These are phyloP conservation scores for Arion vulgaris DNA, from an alignment of 1,140 invertebrate genomes.

Conservation along the genomic window DNA sequence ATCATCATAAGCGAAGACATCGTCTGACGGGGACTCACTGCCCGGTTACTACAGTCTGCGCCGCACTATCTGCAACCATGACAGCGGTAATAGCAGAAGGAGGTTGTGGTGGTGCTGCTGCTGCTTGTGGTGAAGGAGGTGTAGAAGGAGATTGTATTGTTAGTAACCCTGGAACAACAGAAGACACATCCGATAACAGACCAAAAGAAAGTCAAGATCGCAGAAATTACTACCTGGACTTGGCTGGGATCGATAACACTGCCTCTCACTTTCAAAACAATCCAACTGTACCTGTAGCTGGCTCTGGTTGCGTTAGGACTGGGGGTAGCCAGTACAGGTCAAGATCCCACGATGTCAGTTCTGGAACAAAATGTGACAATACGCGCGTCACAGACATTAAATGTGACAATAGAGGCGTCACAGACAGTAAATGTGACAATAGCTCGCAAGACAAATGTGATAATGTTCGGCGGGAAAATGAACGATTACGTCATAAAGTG, in stretches of 20 bases:
- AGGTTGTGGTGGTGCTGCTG: background rate
- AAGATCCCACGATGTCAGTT: conserved; percentile 57
- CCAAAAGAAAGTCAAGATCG: conserved; percentile 69
- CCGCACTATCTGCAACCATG: background rate
- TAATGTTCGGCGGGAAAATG: conserved; percentile 51
- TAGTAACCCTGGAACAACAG: background rate
- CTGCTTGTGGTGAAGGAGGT: background rate
- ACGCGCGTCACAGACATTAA: background rate
- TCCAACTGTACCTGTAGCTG: conserved; percentile 44
- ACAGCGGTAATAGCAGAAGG: background rate
- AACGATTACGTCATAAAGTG: conserved; percentile 38
- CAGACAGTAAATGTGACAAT: background rate
- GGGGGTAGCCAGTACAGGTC: conserved; percentile 53
- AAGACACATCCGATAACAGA: conserved; percentile 42
- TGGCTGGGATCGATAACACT: conserved; percentile 72
- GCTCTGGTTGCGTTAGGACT: conserved; percentile 31
- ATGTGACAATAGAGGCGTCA: background rate
- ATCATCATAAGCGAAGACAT: conserved; percentile 59
- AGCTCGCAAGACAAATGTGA: conserved; percentile 49
- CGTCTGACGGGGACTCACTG: conserved; percentile 38
- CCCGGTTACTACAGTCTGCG: conserved; percentile 7
- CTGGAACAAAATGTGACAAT: conserved; percentile 34
- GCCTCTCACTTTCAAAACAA: conserved; percentile 59
- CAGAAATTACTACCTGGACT: conserved; percentile 73
- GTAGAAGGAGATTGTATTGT: no score